phyloP scores from a whole-genome alignment of 2,888 invertebrate genomes.

The Drosophila greeni region DNA sequence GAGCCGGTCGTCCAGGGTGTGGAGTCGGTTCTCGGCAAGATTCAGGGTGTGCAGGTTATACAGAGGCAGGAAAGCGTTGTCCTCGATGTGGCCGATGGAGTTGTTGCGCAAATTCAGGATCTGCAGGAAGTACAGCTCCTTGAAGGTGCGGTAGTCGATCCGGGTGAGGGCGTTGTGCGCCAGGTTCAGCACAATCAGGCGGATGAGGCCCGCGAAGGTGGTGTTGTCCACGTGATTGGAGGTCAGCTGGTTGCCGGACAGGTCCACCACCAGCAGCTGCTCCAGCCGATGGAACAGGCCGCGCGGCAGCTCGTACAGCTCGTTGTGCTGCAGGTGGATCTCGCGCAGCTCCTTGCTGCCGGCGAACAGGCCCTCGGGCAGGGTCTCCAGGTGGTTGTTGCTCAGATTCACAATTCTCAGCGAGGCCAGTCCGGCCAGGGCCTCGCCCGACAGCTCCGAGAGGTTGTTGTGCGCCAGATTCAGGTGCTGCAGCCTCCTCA shows the following conservation, averaged over 20 bases:
- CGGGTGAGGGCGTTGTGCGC: conserved; percentile 90
- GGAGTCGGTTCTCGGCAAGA: conserved; percentile 91
- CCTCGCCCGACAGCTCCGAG: conserved; percentile 88
- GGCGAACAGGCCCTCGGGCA: conserved; percentile 91
- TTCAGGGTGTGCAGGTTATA: conserved; percentile 94
- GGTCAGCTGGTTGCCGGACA: conserved; percentile 90
- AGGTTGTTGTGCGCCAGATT: conserved; percentile 91
- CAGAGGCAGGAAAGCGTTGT: conserved; percentile 91
- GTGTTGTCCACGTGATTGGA: conserved; percentile 91
- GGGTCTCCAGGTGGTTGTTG: conserved; percentile 88
- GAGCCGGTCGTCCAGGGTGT: conserved; percentile 88
- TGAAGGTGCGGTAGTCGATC: conserved; percentile 90
- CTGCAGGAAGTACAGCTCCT: conserved; percentile 91
- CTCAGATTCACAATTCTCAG: conserved; percentile 91
- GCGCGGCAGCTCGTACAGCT: conserved; percentile 88
- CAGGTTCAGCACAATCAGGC: conserved; percentile 90
- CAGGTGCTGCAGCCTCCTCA: conserved; percentile 88
- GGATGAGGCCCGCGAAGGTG: conserved; percentile 91
- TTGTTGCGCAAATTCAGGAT: conserved; percentile 91
- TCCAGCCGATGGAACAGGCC: conserved; percentile 91
- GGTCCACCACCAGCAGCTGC: conserved; percentile 89
- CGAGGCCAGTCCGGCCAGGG: conserved; percentile 87
- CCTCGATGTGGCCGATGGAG: conserved; percentile 92
- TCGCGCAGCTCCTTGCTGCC: conserved; percentile 89
- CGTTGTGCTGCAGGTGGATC: conserved; percentile 91